Base-by-base conservation (phyloP, 64 coral and sea anemone species). In the Pocillopora damicornis region DNA sequence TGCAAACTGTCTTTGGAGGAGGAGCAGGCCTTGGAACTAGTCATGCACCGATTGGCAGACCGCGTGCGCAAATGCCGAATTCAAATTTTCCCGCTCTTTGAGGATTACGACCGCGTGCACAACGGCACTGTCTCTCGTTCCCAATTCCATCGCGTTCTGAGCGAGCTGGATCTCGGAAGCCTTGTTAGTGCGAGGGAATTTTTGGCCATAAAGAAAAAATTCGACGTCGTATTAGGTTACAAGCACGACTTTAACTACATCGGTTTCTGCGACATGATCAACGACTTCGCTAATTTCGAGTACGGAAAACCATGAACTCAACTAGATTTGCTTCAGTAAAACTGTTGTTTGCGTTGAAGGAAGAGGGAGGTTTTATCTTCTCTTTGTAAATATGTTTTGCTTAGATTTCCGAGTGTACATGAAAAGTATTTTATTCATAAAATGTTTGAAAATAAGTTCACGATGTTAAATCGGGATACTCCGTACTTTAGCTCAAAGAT, bases 181-280 rank as follows among this genome's bases (percentile, higher is more conserved):
- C 64, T 99, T 88, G 97, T 95, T n/a, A 93, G 97, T 74, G 60
- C 87, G n/a, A 83, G 93, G 14, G 97, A 99, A 59, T 99, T 95
- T 57, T 65, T 81, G 30, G 97, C 91, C 18, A 58, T 99, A 34
- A 95, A 99, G 62, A 91, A 99, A 59, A 99, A 99, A 58, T 99
- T 99, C 85, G 93, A 95, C 60, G 91, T 99, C 35, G 89, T 99
- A 7, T 90, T 99, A 34, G 97, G 97, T 8, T 88, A 91, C 15
- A 99, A 99, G 36, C 97, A 99, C 59, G 97, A 95, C 60, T 99
- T 99, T 61, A 99, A 99, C 65, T 99, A 99, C 80, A 95, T 99
- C 56, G 75, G 84, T 15, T 99, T 99, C 69, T 93, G 93, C 81
- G 97, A 99, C 65, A 90, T 95, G 80, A 92, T 99, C 26, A 99